Percentiles rank a stretch among this genome's conserved stretches.
Conservation (phyloP, 2,888 invertebrate genomes). For the Beris morrisii region DNA sequence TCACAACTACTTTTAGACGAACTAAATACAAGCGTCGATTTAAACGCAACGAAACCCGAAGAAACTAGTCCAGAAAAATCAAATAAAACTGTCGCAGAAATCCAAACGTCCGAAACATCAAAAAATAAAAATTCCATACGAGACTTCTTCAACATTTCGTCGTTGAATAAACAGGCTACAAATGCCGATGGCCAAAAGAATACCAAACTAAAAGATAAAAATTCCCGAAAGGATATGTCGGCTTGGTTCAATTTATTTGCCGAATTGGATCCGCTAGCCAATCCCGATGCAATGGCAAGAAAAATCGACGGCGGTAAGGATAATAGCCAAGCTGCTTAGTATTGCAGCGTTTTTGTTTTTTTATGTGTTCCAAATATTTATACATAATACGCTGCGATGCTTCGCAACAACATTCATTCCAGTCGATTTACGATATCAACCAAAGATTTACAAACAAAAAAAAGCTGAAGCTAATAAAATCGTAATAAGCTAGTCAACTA, state of each 20-base stretch:
- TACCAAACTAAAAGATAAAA: conserved; percentile 32
- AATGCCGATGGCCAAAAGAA: conserved; percentile 7
- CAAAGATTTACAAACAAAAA: conserved; percentile 9
- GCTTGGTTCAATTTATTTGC: conserved; percentile 90
- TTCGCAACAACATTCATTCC: no score
- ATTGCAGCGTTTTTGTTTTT: no score
- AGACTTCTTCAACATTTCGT: conserved; percentile 37
- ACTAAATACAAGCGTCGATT: not conserved
- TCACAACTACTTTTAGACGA: conserved; percentile 59
- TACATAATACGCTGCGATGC: no score
- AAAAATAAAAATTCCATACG: conserved; percentile 37
- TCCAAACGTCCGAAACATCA: conserved; percentile 8
- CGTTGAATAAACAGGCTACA: conserved; percentile 24
- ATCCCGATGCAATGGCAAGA: conserved; percentile 66
- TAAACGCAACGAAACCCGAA: not conserved
- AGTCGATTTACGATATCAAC: no score
- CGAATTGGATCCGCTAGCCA: conserved; percentile 88
- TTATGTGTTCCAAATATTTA: no score
- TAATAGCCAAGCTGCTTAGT: conserved; percentile 60
- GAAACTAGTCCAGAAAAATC: not conserved
- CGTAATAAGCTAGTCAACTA: conserved; percentile 14
- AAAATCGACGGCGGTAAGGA: conserved; percentile 49
- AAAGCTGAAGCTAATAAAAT: not conserved
- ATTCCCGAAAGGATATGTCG: conserved; percentile 60
- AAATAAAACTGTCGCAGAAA: not conserved